These are phyloP conservation scores for Pimephales promelas DNA, from an alignment of 2,113 vertebrate genomes.

Conservation along the genomic window DNA sequence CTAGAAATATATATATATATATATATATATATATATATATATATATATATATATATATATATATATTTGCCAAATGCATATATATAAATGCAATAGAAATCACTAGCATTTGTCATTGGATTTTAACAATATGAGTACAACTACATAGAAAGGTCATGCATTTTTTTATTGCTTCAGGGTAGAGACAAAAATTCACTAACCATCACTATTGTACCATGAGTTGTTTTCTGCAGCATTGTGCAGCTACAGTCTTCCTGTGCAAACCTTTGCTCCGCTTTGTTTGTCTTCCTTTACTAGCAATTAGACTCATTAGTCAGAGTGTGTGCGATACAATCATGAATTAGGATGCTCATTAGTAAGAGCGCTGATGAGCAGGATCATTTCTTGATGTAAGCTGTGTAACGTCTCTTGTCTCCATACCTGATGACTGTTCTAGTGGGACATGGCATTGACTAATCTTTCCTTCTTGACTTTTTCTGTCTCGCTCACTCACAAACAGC, in stretches of 20 bases:
- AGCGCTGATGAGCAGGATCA: constrained; percentile 19
- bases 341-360: constrained; percentile 25
- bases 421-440: constrained; percentile 8
- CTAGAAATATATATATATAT: too few species aligned
- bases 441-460: neutral
- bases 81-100: neutral
- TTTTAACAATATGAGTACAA: neutral
- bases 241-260: neutral
- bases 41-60: too few species aligned
- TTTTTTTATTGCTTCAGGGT: neutral
- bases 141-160: constrained; percentile 57
- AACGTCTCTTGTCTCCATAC: neutral
- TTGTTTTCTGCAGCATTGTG: constrained; percentile 8
- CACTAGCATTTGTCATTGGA: neutral
- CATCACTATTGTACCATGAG: neutral
- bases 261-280: constrained; percentile 21
- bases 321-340: constrained; percentile 23
- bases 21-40: too few species aligned
- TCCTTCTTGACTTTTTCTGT: neutral
- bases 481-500: neutral
- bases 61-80: neutral
- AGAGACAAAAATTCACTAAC: neutral
- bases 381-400: constrained; percentile 25
- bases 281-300: constrained; percentile 24
- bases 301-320: constrained; percentile 38